These are phyloP conservation scores for Neodiprion fabricii DNA, from an alignment of 1,140 invertebrate genomes.

Conservation along the genomic window DNA sequence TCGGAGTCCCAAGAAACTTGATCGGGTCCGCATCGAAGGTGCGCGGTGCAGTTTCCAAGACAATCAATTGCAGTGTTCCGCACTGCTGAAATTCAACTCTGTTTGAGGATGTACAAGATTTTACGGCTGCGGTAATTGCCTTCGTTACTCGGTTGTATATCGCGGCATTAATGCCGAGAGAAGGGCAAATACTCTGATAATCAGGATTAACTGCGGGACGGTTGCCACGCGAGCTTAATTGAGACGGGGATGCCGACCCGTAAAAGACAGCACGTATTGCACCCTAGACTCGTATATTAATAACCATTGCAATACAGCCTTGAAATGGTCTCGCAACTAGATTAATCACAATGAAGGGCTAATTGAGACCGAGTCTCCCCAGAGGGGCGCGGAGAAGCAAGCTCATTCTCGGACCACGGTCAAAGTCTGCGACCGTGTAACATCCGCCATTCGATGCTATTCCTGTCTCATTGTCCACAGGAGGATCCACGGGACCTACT, in stretches of 20 bases:
- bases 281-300: neutral
- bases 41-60: no score
- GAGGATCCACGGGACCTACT: neutral
- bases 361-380: neutral
- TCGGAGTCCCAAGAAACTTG: neutral
- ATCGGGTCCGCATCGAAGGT: neutral
- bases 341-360: slow-evolving; percentile 7
- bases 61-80: no score
- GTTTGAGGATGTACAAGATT: no score
- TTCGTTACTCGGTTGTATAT: no score
- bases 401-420: neutral
- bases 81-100: no score
- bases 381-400: neutral
- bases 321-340: slow-evolving; percentile 2
- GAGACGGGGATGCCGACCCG: neutral
- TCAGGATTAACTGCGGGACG: neutral
- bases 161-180: no score
- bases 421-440: neutral
- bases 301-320: neutral
- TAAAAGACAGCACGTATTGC: neutral
- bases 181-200: neutral
- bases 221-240: neutral
- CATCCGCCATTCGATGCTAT: neutral
- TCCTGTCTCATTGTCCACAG: neutral
- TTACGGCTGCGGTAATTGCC: no score